Evolutionary conservation across 2,113 vertebrate species (phyloP), one percentile per base, ranked within the genome.

Genomic region (Ptychochromis oligacanthus): DNA sequence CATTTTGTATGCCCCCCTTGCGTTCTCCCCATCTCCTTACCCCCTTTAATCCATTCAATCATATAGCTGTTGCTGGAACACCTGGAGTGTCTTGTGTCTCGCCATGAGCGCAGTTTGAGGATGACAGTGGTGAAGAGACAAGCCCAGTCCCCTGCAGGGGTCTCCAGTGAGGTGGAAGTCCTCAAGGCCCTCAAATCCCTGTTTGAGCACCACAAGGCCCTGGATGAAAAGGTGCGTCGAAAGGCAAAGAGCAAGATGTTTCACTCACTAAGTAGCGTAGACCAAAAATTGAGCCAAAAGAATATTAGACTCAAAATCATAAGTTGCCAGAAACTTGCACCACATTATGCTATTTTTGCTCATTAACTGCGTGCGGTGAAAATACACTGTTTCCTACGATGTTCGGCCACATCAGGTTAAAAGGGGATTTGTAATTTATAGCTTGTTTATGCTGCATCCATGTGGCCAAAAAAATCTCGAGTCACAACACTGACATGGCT

Each of bases 51-150:
- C 40, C 52, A 26, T 26, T 76, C 26, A 2, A 77, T 58, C 24
- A 54, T 55, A 17, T 34, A 98, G 97, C 91, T 98, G 89, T 92
- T 98, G 82, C 92, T 98, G 85, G 97, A 98, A 90, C 97, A 98
- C 85, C 95, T 98, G 90, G 97, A 98, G 94, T 98, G 97, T 91
- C 93, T 98, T 86, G 97, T 98, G 85, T 98, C 97, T 31, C 97
- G 97, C 67, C 97, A 98, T 2, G 97, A 98, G 92, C 95, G 97
- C 31, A 97, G 97, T 61, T 93, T 98, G 86, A 96, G 97, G 89
- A 98, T 98, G 97, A 98, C 97, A 0, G 97, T 98, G 94, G 97
- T 98, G 80, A 98, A 98, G 90, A 95, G 97, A 49, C 97, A 98
- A 92, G 97, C 97, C 54, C 97, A 98, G 94, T 98, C 97, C 11